These are phyloP conservation scores for Conger conger DNA, from an alignment of 2,113 vertebrate species.

Conservation along the genomic window DNA sequence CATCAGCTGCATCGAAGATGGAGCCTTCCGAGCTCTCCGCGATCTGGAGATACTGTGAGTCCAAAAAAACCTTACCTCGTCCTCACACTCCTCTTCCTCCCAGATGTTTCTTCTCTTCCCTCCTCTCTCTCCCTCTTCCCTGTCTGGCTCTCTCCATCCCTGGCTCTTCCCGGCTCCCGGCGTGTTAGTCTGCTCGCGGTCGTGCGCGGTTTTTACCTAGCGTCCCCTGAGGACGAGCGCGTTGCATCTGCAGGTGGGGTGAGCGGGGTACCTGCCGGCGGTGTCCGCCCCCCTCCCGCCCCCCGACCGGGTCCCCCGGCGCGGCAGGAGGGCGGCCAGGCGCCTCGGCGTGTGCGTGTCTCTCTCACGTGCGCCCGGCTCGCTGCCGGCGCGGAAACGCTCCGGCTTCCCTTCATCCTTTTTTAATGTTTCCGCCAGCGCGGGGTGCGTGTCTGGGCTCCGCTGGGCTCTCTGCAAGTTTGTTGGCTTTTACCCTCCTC, in stretches of 20 bases:
- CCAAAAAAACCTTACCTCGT: constrained; percentile 27
- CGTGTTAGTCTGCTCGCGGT: background rate
- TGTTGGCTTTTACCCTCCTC: constrained; percentile 45
- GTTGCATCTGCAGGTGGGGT: background rate
- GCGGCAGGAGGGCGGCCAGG: constrained; percentile 21
- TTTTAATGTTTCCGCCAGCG: constrained; percentile 4
- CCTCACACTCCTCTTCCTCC: constrained; percentile 22
- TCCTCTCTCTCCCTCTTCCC: constrained; percentile 34
- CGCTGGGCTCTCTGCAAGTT: constrained; percentile 2
- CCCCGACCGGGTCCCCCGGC: background rate
- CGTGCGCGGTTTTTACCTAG: constrained; percentile 6
- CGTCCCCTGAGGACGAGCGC: constrained; percentile 7
- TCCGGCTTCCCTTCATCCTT: background rate
- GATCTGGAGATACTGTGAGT: constrained; percentile 99
- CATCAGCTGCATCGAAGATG: constrained; percentile 99
- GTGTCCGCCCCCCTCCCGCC: background rate
- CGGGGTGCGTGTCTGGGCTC: background rate
- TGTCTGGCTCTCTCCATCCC: constrained; percentile 19
- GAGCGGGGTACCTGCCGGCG: background rate
- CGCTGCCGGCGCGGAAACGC: background rate
- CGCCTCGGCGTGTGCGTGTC: background rate
- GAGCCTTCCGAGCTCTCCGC: constrained; percentile 97
- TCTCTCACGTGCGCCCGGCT: background rate
- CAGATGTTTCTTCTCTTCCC: constrained; percentile 37
- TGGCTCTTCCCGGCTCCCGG: background rate